Evolutionary conservation across 2,797 vertebrate genomes (phyloP).

Genomic region (Gymnocypris eckloni): DNA sequence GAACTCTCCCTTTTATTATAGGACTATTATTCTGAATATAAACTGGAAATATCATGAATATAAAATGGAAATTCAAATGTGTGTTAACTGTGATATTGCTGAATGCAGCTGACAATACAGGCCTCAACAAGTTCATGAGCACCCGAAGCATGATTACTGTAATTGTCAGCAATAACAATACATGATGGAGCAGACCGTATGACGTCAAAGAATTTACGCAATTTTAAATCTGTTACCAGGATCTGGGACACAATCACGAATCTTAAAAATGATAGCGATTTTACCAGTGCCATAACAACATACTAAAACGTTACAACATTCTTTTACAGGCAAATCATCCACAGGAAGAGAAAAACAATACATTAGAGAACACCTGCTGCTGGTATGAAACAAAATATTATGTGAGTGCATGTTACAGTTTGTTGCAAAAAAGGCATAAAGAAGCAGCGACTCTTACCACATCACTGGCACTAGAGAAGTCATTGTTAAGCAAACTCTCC

Average conservation of each 20-base stretch:
- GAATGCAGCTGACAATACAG: background rate
- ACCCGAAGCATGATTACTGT: slow-evolving; percentile 26
- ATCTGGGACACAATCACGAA: background rate
- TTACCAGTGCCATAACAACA: background rate
- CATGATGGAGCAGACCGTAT: background rate
- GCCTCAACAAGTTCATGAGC: slow-evolving; percentile 37
- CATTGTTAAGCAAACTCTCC: slow-evolving; percentile 96
- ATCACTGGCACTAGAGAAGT: slow-evolving; percentile 97
- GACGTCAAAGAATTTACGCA: slow-evolving; percentile 20
- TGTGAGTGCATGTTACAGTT: background rate
- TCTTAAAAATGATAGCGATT: background rate
- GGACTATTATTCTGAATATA: background rate
- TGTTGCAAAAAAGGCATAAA: background rate
- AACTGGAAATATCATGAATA: background rate
- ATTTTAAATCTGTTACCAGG: background rate
- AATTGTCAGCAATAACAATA: background rate
- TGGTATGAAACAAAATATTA: background rate
- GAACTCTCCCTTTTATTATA: background rate
- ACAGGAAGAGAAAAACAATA: background rate
- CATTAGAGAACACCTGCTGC: slow-evolving; percentile 2
- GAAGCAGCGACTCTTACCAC: slow-evolving; percentile 83
- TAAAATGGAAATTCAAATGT: background rate
- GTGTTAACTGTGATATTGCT: slow-evolving; percentile 19
- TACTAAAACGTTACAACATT: background rate
- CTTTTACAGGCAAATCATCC: background rate